Conservation (phyloP, 2,888 invertebrate genomes). For the Dermolepida albohirtum region DNA sequence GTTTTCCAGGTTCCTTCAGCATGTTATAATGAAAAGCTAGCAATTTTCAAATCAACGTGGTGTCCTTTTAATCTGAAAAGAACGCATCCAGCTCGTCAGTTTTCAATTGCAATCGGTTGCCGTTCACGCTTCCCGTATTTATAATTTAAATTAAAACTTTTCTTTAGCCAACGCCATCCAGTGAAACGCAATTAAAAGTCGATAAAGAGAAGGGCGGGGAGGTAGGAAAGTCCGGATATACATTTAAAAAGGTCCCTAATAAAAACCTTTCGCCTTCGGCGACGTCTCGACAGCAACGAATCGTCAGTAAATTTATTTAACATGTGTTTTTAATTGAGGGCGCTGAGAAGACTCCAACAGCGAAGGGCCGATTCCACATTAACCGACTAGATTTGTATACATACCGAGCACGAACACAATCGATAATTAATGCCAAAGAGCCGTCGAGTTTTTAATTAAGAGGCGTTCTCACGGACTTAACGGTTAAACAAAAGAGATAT, state of each 20-base stretch:
- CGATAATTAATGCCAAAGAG: conserved; percentile 29
- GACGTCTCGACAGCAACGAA: not conserved
- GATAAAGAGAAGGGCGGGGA: conserved; percentile 28
- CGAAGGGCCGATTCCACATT: too few relatives aligned
- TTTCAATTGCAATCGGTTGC: conserved; percentile 36
- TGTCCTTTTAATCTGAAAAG: conserved; percentile 23
- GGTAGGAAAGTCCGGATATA: not conserved
- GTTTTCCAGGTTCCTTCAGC: conserved; percentile 1
- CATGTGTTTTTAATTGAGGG: conserved; percentile 10
- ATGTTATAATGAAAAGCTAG: conserved; percentile 7
- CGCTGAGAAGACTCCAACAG: too few relatives aligned
- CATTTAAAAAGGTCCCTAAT: conserved; percentile 17
- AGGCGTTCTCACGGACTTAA: conserved; percentile 12
- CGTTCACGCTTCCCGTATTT: conserved; percentile 36
- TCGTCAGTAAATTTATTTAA: conserved; percentile 17
- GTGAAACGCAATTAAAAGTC: conserved; percentile 40
- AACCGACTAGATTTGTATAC: conserved; percentile 6
- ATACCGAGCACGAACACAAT: conserved; percentile 10
- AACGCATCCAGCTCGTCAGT: not conserved
- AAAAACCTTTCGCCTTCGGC: conserved; percentile 19
- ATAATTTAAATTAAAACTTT: conserved; percentile 41
- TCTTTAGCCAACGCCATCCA: conserved; percentile 13
- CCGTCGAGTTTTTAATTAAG: conserved; percentile 23
- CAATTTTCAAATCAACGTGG: conserved; percentile 28
- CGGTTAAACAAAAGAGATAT: conserved; percentile 10